Evolutionary conservation across 2,888 invertebrate species (phyloP), one percentile per base, ranked within the genome.

Genomic region (Chaetogeoica ovagalla): DNA sequence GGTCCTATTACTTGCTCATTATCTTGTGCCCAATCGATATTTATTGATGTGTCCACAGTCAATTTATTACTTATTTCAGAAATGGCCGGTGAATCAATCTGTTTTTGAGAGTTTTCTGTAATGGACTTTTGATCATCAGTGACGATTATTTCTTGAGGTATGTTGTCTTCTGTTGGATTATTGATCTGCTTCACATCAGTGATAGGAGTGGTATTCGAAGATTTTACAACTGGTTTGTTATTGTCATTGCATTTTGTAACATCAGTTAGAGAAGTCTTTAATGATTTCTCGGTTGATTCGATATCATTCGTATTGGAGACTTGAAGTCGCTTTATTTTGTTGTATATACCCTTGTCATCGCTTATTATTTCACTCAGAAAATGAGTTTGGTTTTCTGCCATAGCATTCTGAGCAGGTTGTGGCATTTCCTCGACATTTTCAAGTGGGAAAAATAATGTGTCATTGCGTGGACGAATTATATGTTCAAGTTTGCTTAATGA

Each of bases 401-500:
- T 11, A 43, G 39, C 39, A 43, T 13, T 71, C 43, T 79, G 52
- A 71, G 3, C 4, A n/a, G 62, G n/a, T 57, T 19, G 9, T 65
- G 70, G 55, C 23, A 71, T 60, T 77, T 82, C 77, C 11, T 52
- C 15, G 19, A 70, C 66, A 82, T 60, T 60, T 60, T 82, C 48
- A 69, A 79, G 62, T 37, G 82, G 79, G 23, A 79, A 82, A 63
- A 82, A 81, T 43, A 82, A 65, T 21, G 76, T 82, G 23, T 81
- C 79, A 23, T 81, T 74, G 30, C 75, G 76, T 39, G 83, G 82
- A 68, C 81, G 83, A 39, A 82, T 82, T 5, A 82, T 76, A 2
- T 75, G 74, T 72, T 82, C 83, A 52, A 83, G 48, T 59, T 81
- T 62, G n/a, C 57, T 79, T 37, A 82, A 37, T 19, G 82, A 82